phyloP scores from a whole-genome alignment of 2,113 vertebrate species.

The Octodon degus region DNA sequence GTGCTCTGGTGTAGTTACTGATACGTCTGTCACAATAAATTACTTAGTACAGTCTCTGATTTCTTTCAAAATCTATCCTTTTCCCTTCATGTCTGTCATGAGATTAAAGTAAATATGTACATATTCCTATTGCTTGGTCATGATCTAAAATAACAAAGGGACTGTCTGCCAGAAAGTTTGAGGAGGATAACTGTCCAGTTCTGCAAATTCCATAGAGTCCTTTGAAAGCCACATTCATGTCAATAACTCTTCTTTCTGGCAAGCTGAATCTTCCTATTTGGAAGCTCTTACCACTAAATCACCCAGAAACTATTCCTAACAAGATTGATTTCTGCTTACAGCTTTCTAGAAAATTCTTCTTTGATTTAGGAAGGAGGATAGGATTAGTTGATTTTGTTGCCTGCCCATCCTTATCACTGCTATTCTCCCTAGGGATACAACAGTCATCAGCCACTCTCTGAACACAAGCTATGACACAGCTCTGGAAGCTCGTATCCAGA shows the following conservation, averaged over 20 bases:
- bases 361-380: not conserved
- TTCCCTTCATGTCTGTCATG: not conserved
- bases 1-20: not conserved
- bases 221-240: not conserved
- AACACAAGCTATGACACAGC: slow-evolving; percentile 97
- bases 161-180: not conserved
- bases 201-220: not conserved
- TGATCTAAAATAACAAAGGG: slow-evolving; percentile 1
- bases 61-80: slow-evolving; percentile 19
- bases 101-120: slow-evolving; percentile 8
- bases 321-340: not conserved
- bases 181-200: not conserved
- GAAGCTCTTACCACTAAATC: slow-evolving; percentile 15
- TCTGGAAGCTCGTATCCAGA: slow-evolving; percentile 97
- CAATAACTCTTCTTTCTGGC: not conserved
- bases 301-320: slow-evolving; percentile 23
- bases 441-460: slow-evolving; percentile 93
- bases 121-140: not conserved
- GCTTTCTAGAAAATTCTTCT: not conserved
- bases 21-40: not conserved
- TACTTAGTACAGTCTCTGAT: not conserved
- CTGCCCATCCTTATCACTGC: slow-evolving; percentile 19
- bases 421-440: slow-evolving; percentile 90
- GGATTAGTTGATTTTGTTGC: slow-evolving; percentile 7
- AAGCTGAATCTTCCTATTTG: not conserved